A percentile compares a stretch with the other conserved stretches of the same genome.
Evolutionary conservation across 2,888 invertebrate species (phyloP).

Genomic region (Mongoloraphidia duomilia): DNA sequence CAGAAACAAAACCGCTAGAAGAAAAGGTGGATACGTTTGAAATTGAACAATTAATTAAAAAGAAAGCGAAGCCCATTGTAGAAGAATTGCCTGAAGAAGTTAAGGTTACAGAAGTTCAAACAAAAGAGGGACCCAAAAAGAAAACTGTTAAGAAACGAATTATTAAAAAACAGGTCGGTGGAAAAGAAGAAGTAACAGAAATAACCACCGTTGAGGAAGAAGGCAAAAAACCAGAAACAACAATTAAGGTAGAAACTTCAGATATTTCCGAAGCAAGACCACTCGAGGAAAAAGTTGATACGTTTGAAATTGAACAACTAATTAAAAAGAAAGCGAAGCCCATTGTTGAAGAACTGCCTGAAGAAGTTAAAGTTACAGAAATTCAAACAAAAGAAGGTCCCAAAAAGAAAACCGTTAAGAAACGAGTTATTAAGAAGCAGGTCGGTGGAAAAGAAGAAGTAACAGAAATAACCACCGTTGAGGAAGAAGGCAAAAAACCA

Average conservation of each 20-base stretch:
- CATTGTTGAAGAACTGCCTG: constrained; percentile 14
- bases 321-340: constrained; percentile 9
- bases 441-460: constrained; percentile 24
- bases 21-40: constrained; percentile 17
- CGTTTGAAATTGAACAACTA: constrained; percentile 1
- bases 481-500: constrained; percentile 22
- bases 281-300: constrained; percentile 1
- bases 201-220: constrained; percentile 17
- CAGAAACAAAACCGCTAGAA: constrained; percentile 11
- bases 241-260: constrained; percentile 9
- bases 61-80: constrained; percentile 13
- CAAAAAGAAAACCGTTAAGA: constrained; percentile 22
- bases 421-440: constrained; percentile 24
- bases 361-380: constrained; percentile 18
- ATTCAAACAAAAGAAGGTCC: constrained; percentile 14
- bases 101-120: constrained; percentile 20
- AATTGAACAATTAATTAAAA: constrained; percentile 5
- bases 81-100: constrained; percentile 29
- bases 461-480: constrained; percentile 23
- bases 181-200: constrained; percentile 7
- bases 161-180: constrained; percentile 6
- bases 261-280: not conserved
- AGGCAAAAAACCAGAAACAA: constrained; percentile 3
- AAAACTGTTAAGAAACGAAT: constrained; percentile 2
- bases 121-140: constrained; percentile 17